phyloP scores from a whole-genome alignment of 1,140 invertebrate species.

The Eubasilissa regina region DNA sequence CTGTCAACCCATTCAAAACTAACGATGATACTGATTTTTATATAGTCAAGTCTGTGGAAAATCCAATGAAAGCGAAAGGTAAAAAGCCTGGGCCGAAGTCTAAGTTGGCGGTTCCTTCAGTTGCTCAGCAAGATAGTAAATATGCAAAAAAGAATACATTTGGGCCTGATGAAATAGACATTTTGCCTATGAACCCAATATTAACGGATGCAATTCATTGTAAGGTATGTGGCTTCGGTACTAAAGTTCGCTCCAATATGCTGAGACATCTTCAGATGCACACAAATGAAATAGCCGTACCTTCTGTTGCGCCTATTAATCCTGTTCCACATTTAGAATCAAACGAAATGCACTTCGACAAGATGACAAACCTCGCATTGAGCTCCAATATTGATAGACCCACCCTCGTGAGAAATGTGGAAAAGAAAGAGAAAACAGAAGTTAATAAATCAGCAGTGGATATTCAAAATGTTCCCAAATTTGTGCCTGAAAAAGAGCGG shows the following conservation, averaged over 20 bases:
- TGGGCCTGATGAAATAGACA: slow-evolving; percentile 75
- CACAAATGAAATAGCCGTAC: slow-evolving; percentile 73
- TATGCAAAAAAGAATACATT: slow-evolving; percentile 66
- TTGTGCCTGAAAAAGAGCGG: slow-evolving; percentile 77
- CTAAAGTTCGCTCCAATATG: slow-evolving; percentile 84
- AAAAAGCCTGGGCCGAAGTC: slow-evolving; percentile 45
- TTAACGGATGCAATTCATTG: slow-evolving; percentile 77
- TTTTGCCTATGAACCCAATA: slow-evolving; percentile 78
- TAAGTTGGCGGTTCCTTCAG: slow-evolving; percentile 27
- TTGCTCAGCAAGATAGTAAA: slow-evolving; percentile 45
- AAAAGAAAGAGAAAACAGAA: background rate
- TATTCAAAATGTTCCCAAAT: slow-evolving; percentile 72
- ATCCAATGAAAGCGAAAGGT: background rate
- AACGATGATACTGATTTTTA: slow-evolving; percentile 72
- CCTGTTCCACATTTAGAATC: slow-evolving; percentile 85
- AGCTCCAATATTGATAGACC: slow-evolving; percentile 76
- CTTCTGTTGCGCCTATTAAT: slow-evolving; percentile 80
- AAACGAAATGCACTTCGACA: slow-evolving; percentile 87
- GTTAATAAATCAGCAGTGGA: slow-evolving; percentile 50
- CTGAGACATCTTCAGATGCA: slow-evolving; percentile 81
- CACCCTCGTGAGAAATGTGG: slow-evolving; percentile 49
- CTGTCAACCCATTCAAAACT: slow-evolving; percentile 71
- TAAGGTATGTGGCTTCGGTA: slow-evolving; percentile 78
- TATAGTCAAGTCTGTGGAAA: slow-evolving; percentile 58
- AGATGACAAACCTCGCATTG: slow-evolving; percentile 86